Conservation (phyloP, 2,888 invertebrate genomes). For the Ceraclea dissimilis region DNA sequence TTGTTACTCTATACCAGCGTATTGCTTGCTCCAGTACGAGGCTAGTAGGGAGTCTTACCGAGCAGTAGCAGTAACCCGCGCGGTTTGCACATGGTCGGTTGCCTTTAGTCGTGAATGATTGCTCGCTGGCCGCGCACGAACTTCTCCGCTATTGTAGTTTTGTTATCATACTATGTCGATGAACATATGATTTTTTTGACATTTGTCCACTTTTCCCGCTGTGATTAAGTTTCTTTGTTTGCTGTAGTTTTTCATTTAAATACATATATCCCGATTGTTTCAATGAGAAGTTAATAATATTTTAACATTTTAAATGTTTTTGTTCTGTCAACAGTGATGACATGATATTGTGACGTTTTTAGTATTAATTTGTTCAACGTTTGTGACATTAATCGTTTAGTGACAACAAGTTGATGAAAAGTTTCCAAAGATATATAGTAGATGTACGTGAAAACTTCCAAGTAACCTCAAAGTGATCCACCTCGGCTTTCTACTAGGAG, state of each 20-base stretch:
- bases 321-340: too few species aligned
- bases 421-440: slow-evolving; percentile 5
- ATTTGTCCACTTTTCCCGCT: slow-evolving; percentile 10
- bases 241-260: slow-evolving; percentile 2
- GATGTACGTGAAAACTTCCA: background rate
- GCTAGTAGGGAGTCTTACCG: background rate
- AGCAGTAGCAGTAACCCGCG: slow-evolving; percentile 14
- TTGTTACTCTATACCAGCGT: background rate
- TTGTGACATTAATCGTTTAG: background rate
- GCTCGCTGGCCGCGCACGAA: slow-evolving; percentile 11
- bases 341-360: background rate
- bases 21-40: background rate
- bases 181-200: slow-evolving; percentile 22
- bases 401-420: background rate
- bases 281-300: background rate
- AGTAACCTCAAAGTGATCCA: slow-evolving; percentile 1
- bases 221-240: slow-evolving; percentile 12
- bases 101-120: slow-evolving; percentile 15
- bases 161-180: background rate
- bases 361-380: background rate
- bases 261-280: background rate
- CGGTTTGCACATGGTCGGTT: slow-evolving; percentile 10
- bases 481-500: slow-evolving; percentile 9
- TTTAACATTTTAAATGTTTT: background rate
- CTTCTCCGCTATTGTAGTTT: background rate